Conservation (phyloP, 2,113 vertebrate species). For the Labeo rohita region DNA sequence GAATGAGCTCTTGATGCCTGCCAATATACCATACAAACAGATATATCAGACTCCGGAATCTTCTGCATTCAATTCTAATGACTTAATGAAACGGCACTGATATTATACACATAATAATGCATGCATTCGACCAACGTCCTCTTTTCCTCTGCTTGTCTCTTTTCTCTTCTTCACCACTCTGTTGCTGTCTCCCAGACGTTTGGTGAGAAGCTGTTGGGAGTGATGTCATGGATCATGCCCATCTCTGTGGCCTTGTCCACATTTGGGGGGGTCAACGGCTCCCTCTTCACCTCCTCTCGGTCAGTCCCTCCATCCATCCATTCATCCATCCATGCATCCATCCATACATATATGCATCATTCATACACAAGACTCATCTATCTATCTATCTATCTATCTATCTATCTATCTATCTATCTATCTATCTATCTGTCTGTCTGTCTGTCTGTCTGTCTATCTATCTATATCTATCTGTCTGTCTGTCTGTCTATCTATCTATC, state of each 20-base stretch:
- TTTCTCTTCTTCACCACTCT: slow-evolving; percentile 46
- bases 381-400: neutral
- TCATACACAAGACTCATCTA: neutral
- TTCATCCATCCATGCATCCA: slow-evolving; percentile 13
- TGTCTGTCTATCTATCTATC: neutral
- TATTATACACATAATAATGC: slow-evolving; percentile 7
- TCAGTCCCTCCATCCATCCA: slow-evolving; percentile 64
- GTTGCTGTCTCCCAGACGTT: slow-evolving; percentile 79
- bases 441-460: neutral
- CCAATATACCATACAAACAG: slow-evolving; percentile 26
- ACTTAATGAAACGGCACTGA: neutral
- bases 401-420: neutral
- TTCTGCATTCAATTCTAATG: neutral
- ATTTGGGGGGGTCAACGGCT: slow-evolving; percentile 91
- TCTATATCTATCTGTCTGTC: neutral
- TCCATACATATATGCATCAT: neutral
- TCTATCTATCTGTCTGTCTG: neutral
- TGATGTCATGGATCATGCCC: slow-evolving; percentile 95
- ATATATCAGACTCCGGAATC: slow-evolving; percentile 7
- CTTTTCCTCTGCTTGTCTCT: slow-evolving; percentile 20
- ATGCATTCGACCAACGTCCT: slow-evolving; percentile 6
- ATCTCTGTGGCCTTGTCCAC: slow-evolving; percentile 93
- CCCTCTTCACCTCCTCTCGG: slow-evolving; percentile 88
- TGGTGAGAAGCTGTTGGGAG: slow-evolving; percentile 90
- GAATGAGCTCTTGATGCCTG: slow-evolving; percentile 9